These are phyloP conservation scores for Ceratoteleas bidentatus DNA, from an alignment of 1,140 invertebrate species.

Conservation along the genomic window DNA sequence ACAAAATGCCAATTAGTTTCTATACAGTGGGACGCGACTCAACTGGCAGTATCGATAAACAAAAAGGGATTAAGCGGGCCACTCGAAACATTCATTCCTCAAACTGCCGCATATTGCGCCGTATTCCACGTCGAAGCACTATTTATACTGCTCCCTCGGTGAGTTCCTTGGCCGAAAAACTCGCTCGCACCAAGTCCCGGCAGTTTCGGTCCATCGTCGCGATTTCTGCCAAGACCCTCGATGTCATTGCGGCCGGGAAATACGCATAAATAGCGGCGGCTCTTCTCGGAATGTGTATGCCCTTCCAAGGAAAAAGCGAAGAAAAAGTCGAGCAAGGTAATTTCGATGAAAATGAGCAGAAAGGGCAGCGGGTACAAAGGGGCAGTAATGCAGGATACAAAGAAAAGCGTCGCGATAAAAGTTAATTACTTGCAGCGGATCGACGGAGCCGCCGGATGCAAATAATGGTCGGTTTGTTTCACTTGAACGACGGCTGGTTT, in stretches of 20 bases:
- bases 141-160: background rate
- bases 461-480: conserved; percentile 2
- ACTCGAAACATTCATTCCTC: background rate
- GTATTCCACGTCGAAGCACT: background rate
- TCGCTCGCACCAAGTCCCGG: background rate
- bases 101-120: background rate
- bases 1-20: background rate
- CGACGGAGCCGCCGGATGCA: conserved; percentile 11
- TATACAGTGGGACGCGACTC: background rate
- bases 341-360: conserved; percentile 15
- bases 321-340: conserved; percentile 21
- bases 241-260: background rate
- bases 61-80: conserved; percentile 1
- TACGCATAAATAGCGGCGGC: conserved; percentile 8
- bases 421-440: conserved; percentile 22
- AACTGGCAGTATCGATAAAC: background rate
- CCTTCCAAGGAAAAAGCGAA: conserved; percentile 10
- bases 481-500: conserved; percentile 1
- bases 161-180: background rate
- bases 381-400: background rate
- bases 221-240: conserved; percentile 1
- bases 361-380: too few relatives aligned
- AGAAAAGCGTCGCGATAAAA: conserved; percentile 23
- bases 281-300: background rate
- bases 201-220: conserved; percentile 4